phyloP scores from a whole-genome alignment of 2,888 invertebrate genomes.

The Julus scandinavius region DNA sequence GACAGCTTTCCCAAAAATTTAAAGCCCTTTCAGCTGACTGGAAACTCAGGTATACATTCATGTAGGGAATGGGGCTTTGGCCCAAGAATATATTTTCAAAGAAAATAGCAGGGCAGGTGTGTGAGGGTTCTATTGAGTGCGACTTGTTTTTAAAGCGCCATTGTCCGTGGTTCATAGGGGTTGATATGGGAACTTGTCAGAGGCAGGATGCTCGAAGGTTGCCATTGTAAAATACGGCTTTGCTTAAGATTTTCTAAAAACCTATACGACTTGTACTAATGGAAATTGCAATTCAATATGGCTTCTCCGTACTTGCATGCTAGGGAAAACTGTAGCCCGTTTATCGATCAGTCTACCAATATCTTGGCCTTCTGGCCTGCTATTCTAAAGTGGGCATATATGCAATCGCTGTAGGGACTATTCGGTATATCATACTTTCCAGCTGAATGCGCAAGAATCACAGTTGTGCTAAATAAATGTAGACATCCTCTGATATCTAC shows the following conservation, averaged over 20 bases:
- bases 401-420: conserved; percentile 4
- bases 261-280: neutral
- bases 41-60: neutral
- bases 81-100: neutral
- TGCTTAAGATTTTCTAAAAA: neutral
- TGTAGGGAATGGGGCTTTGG: neutral
- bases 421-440: neutral
- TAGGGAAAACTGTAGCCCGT: neutral
- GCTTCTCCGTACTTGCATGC: neutral
- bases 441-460: neutral
- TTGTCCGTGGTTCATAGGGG: neutral
- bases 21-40: neutral
- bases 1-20: neutral
- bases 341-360: conserved; percentile 36
- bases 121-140: neutral
- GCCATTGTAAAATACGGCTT: neutral
- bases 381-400: neutral
- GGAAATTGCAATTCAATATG: neutral
- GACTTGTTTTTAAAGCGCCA: neutral
- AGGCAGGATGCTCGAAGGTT: neutral
- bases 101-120: neutral
- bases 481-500: neutral
- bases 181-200: neutral
- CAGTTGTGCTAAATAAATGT: neutral
- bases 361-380: neutral